phyloP scores from a whole-genome alignment of 2,113 vertebrate genomes.

The Ammodytes dubius region DNA sequence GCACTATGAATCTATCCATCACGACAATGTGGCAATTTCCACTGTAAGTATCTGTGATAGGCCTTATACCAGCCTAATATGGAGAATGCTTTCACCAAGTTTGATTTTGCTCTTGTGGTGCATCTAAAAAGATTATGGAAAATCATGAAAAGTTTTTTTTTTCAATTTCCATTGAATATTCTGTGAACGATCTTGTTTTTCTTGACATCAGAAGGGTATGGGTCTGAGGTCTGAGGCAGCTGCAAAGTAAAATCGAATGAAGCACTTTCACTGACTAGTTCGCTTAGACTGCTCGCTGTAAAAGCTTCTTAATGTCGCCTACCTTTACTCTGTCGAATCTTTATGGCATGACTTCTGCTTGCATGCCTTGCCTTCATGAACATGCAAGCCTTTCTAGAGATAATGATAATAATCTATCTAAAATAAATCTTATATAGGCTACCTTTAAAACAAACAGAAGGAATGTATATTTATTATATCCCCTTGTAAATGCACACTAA shows the following conservation, averaged over 20 bases:
- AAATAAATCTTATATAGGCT: constrained; percentile 49
- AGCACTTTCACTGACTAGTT: constrained; percentile 14
- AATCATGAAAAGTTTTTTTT: too few relatives aligned
- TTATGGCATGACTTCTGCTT: constrained; percentile 74
- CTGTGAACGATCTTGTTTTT: constrained; percentile 21
- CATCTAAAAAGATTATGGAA: too few relatives aligned
- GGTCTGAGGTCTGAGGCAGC: constrained; percentile 8
- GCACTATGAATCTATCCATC: background rate
- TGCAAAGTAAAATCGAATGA: constrained; percentile 28
- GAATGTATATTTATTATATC: constrained; percentile 81
- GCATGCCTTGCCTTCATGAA: constrained; percentile 80
- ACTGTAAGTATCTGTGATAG: constrained; percentile 10
- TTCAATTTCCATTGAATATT: constrained; percentile 10
- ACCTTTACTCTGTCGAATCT: constrained; percentile 58
- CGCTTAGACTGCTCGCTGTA: constrained; percentile 36
- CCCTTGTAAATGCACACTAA: constrained; percentile 66
- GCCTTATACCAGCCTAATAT: background rate
- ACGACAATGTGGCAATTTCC: background rate
- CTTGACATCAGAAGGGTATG: background rate
- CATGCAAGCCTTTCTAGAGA: constrained; percentile 65
- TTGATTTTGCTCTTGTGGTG: too few relatives aligned
- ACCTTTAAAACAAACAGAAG: constrained; percentile 72
- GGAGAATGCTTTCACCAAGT: too few relatives aligned
- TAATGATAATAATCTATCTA: constrained; percentile 29
- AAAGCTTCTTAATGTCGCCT: constrained; percentile 58